Evolutionary conservation across 2,797 vertebrate species (phyloP), one percentile per base, ranked within the genome.

Genomic region (Spondyliosoma cantharus): DNA sequence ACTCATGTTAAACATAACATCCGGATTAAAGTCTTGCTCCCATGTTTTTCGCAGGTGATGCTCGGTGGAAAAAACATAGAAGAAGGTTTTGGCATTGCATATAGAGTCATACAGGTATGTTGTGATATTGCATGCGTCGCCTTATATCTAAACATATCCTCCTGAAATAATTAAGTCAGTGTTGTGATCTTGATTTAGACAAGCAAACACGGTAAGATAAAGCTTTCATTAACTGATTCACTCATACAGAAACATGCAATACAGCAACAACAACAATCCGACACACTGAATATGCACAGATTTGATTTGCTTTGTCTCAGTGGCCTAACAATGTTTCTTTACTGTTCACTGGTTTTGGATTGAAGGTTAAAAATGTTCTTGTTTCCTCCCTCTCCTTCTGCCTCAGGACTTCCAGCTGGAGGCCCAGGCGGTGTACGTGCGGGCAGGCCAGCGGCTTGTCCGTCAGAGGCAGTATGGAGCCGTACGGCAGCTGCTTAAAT

Each of bases 61-160:
- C 92, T 99, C 29, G 98, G 97, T 89, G 98, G 98, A 15, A 99
- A 97, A 92, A 99, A 98, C 87, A 96, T 99, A 43, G 98, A 99
- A 80, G 98, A 99, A 76, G 98, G 98, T 0, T 99, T 99, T 83
- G 98, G 98, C 66, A 97, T 99, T 65, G 97, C 98, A 9, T 99
- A 98, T 93, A 95, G 98, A 90, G 97, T 99, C 73, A 95, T 99
- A 81, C 98, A 99, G 97, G 98, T 98, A 93, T 76, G 90, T 24
- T 22, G 14, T 14, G 37, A 37, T 11, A 37, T 37, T 37, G 11
- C 32, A 37, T 11, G 37, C 11, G 9, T 37, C 37, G 11, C 37
- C 9, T 11, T 37, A 11, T 37, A 37, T 37, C 37, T 11, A 42
- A 52, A 29, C 24, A 3, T 9, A 15, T 17, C 27, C 7, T 16